Percentiles rank a stretch among this genome's conserved stretches.
These are phyloP conservation scores for Paramormyrops hopkinsi DNA, from an alignment of 2,797 vertebrate genomes.

Conservation along the genomic window DNA sequence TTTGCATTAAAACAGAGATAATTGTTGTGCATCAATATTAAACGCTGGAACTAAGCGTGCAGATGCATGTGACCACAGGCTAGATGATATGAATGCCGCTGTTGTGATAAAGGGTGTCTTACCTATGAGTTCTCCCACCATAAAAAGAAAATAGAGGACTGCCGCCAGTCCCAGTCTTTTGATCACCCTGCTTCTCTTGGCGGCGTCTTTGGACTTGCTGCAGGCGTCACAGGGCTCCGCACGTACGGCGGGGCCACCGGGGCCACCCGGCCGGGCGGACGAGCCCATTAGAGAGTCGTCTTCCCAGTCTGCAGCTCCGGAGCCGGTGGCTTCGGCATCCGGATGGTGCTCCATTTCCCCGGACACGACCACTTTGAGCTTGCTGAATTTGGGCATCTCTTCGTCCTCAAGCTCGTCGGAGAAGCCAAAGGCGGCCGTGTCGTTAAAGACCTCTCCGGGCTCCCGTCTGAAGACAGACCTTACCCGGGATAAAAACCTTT, in stretches of 20 bases:
- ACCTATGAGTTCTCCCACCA: slow-evolving; percentile 89
- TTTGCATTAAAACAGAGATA: background rate
- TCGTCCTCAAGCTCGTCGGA: slow-evolving; percentile 70
- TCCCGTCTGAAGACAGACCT: slow-evolving; percentile 61
- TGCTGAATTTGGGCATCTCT: slow-evolving; percentile 74
- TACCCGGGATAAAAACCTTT: slow-evolving; percentile 52
- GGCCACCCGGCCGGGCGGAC: slow-evolving; percentile 68
- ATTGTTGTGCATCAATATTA: background rate
- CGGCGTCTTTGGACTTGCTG: slow-evolving; percentile 59
- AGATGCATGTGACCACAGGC: background rate
- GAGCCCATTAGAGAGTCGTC: slow-evolving; percentile 51
- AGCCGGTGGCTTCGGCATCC: slow-evolving; percentile 30
- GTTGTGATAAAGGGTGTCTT: slow-evolving; percentile 39
- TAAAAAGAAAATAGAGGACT: slow-evolving; percentile 83
- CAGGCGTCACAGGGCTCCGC: slow-evolving; percentile 75
- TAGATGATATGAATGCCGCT: background rate
- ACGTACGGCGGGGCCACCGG: slow-evolving; percentile 48
- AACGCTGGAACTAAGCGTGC: background rate
- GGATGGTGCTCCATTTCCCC: slow-evolving; percentile 68
- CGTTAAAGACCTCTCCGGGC: slow-evolving; percentile 66
- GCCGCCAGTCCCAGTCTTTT: slow-evolving; percentile 73
- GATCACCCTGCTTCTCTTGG: slow-evolving; percentile 70
- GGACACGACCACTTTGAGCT: slow-evolving; percentile 81
- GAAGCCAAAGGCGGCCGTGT: slow-evolving; percentile 79
- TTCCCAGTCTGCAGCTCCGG: slow-evolving; percentile 52